Conservation (phyloP, 2,888 invertebrate species). For the Clivina fossor region DNA sequence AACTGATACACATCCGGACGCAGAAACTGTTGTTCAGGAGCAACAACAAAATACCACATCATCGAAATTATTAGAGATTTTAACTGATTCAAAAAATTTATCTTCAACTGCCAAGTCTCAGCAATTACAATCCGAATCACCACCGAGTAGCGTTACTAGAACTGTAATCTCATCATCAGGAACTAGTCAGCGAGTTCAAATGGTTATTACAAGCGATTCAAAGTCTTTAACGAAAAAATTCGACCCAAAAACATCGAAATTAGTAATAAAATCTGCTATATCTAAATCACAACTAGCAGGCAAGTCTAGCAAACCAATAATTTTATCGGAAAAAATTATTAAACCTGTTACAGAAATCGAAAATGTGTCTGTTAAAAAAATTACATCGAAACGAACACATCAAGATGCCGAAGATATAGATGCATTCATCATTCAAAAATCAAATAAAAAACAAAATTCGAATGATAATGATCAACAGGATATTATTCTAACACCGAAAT, state of each 20-base stretch:
- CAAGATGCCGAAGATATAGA: conserved; percentile 52
- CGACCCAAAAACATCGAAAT: conserved; percentile 36
- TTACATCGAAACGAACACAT: conserved; percentile 44
- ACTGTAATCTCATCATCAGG: conserved; percentile 8
- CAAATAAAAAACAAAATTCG: conserved; percentile 38
- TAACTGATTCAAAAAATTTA: conserved; percentile 58
- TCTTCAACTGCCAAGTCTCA: too few species aligned
- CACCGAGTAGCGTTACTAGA: not conserved
- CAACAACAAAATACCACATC: conserved; percentile 53
- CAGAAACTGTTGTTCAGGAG: conserved; percentile 38
- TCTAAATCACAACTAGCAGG: conserved; percentile 30
- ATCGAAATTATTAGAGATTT: conserved; percentile 60
- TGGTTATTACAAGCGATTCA: conserved; percentile 25
- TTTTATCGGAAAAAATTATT: conserved; percentile 51
- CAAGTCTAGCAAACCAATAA: conserved; percentile 46
- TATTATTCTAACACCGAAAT: conserved; percentile 22
- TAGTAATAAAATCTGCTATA: conserved; percentile 37
- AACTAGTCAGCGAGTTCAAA: conserved; percentile 28
- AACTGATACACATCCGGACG: conserved; percentile 38
- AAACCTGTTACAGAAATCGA: conserved; percentile 44
- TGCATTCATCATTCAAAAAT: conserved; percentile 50
- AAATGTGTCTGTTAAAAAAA: conserved; percentile 46
- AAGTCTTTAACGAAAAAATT: conserved; percentile 34
- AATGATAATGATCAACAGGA: conserved; percentile 23
- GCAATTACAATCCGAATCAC: not conserved